Evolutionary conservation across 2,888 invertebrate genomes (phyloP), one percentile per base, ranked within the genome.

Genomic region (Cryptocheilus praepositus): DNA sequence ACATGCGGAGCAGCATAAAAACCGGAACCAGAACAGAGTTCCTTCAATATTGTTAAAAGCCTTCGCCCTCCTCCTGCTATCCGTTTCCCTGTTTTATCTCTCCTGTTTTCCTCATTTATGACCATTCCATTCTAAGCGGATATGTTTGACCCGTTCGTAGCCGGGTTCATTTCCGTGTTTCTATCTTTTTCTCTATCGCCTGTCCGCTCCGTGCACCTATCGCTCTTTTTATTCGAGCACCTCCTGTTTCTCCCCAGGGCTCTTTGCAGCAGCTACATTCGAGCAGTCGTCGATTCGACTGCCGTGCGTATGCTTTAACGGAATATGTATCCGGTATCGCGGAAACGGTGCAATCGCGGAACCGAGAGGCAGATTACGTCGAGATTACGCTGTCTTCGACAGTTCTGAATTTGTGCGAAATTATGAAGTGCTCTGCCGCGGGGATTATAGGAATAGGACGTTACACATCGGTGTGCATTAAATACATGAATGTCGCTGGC

Each of bases 1-100:
- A 64, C 66, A 66, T 66, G 55, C 64, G 64, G 52, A 66, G 49
- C 52, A 51, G 56, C 51, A 21, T 45, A 36, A 51, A 11, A 36
- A n/a, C n/a, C n/a, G n/a, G n/a, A n/a, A 36, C 49, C 19, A 7
- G 19, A 28, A 13, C 36, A 7, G n/a, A 13, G 16, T 19, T 52
- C 16, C 19, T 52, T 21, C 22, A 52, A 52, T 52, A 52, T 52
- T 21, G 49, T 49, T 49, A 18, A 49, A 49, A 49, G 49, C 49
- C 16, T 49, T 49, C 49, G 16, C 5, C 25, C 5, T 25, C 5
- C 25, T 25, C 5, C 25, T 5, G 2, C 5, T 25, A 25, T 25
- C 5, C 25, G 25, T 25, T 2, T 13, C 5, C 16, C 49, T n/a
- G 4, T 45, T 8, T 15, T n/a, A 45, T 45, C 45, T 16, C 15